These are phyloP conservation scores for Sebastes oblongus DNA, from an alignment of 2,797 vertebrate species.

Conservation along the genomic window DNA sequence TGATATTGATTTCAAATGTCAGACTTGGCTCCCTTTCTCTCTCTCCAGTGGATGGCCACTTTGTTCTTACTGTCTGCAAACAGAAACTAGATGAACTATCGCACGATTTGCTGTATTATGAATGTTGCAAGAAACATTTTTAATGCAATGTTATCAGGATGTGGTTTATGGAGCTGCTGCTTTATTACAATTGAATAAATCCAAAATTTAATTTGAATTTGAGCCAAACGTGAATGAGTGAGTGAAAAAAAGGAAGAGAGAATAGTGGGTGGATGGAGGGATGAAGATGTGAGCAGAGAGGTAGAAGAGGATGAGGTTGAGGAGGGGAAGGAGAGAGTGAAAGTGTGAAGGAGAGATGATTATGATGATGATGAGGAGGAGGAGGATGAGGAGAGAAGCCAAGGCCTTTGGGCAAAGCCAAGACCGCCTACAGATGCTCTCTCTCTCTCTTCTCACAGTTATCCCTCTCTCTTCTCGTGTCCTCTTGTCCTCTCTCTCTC, in stretches of 20 bases:
- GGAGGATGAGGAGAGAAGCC: constrained; percentile 64
- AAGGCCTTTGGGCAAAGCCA: constrained; percentile 75
- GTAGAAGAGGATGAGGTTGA: constrained; percentile 23
- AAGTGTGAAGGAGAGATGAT: constrained; percentile 55
- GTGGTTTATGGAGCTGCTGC: background rate
- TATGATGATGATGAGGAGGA: constrained; percentile 38
- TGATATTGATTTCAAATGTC: background rate
- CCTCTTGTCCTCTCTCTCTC: constrained; percentile 11
- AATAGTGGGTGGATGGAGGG: constrained; percentile 29
- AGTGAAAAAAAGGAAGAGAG: background rate
- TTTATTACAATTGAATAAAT: constrained; percentile 8
- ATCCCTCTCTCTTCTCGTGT: background rate
- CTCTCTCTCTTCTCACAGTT: constrained; percentile 9
- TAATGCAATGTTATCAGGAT: background rate
- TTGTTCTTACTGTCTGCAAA: background rate
- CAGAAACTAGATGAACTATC: background rate
- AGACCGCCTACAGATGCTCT: constrained; percentile 69
- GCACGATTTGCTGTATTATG: background rate
- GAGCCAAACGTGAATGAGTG: background rate
- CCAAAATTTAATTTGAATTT: background rate
- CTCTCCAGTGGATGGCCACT: background rate
- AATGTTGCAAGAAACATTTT: background rate
- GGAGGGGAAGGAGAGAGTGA: constrained; percentile 24
- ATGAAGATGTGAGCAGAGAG: constrained; percentile 17
- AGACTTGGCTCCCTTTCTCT: background rate